Base-by-base conservation (phyloP, 2,888 invertebrate genomes). In the Limnephilus auricula region DNA sequence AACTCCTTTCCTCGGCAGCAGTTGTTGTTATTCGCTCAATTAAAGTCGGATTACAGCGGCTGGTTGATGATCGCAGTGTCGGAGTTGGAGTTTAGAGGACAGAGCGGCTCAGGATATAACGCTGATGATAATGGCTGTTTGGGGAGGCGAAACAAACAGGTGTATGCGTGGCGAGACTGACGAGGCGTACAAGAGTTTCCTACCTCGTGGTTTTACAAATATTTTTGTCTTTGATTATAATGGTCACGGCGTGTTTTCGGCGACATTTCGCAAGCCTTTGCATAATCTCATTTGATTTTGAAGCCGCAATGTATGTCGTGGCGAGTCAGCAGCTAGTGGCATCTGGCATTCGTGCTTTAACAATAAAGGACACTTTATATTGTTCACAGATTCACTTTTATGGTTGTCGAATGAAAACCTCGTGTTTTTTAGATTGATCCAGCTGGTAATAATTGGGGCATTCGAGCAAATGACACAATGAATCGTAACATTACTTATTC, bases 41-140 rank as follows among this genome's bases (percentile, higher is more conserved):
- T 82, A 82, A 34, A 34, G 34, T 82, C 82, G 82, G 82, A 34
- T 82, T 31, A 82, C 82, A 10, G 82, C 82, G 82, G 34, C 32
- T n/a, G 82, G 65, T 25, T 50, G 50, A 18, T 18, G 50, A 18
- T n/a, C 2, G 65, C 9, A n/a, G 45, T 45, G 40, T 40, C 40
- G 40, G 40, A 40, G 40, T 40, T 12, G 5, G 34, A 10, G 40
- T 40, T 40, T 9, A 34, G 40, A 34, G 84, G n/a, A 13, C 40
- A 40, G 40, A 25, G 40, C 37, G 85, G 12, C 45, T 10, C 45
- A 25, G 32, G 34, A 82, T 34, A 25, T 25, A 25, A 65, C 65
- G 6, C 65, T 65, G 65, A 65, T n/a, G 65, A 65, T 65, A 65
- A 65, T 65, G 65, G 65, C 65, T 65, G 65, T 25, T 65, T 65